phyloP scores from a whole-genome alignment of 2,888 invertebrate species.

The Tipula helvola region DNA sequence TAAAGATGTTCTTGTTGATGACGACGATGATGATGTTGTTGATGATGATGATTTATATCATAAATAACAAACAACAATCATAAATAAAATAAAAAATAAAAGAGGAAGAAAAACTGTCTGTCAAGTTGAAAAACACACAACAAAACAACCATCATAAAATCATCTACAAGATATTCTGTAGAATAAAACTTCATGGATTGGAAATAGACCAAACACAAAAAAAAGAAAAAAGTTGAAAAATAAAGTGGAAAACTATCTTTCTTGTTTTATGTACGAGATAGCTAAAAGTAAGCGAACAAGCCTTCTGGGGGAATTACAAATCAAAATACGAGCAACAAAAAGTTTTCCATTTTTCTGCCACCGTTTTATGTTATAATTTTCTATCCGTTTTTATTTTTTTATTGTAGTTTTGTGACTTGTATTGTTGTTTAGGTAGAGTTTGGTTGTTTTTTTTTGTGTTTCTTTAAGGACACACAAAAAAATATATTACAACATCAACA shows the following conservation, averaged over 20 bases:
- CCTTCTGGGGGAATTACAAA: not conserved
- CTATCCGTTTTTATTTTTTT: not conserved
- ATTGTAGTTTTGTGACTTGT: conserved; percentile 4
- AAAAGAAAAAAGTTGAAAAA: not conserved
- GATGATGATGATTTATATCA: not conserved
- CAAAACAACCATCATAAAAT: not conserved
- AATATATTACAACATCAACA: not conserved
- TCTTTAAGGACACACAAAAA: not conserved
- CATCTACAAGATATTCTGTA: not conserved
- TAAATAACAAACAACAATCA: not conserved
- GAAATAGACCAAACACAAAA: not conserved
- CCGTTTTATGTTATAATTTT: not conserved
- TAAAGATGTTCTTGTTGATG: not conserved
- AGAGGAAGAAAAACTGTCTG: not conserved
- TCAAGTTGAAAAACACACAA: not conserved
- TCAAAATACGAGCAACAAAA: not conserved
- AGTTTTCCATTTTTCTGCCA: not conserved
- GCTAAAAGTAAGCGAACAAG: not conserved
- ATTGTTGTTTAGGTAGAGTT: not conserved
- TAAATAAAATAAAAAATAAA: not conserved
- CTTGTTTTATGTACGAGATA: not conserved
- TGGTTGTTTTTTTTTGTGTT: not conserved
- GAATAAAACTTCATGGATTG: not conserved
- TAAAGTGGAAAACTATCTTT: not conserved
- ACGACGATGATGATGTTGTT: not conserved